Conservation (phyloP, 2,888 invertebrate genomes). For the Phania funesta region DNA sequence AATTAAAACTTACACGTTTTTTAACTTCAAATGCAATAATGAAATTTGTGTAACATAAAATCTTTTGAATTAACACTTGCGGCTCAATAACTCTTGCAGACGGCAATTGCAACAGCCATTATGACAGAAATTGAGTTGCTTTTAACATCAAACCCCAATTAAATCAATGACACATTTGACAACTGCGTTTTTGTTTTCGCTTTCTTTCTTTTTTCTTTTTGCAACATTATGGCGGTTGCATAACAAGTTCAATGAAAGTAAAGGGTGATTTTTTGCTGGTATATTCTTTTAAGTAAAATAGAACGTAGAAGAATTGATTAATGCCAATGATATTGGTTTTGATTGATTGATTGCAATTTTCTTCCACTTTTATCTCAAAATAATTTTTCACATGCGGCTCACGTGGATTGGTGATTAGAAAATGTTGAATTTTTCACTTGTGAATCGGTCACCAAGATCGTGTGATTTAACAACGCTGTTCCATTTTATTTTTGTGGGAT, state of each 20-base stretch:
- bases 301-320: no score
- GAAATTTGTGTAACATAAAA: background rate
- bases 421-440: no score
- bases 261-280: no score
- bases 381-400: no score
- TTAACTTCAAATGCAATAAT: constrained; percentile 53
- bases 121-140: constrained; percentile 19
- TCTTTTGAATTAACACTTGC: background rate
- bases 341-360: no score
- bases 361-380: no score
- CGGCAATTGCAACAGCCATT: constrained; percentile 51
- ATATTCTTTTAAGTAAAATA: no score
- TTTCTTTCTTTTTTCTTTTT: background rate
- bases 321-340: no score
- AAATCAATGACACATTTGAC: constrained; percentile 46
- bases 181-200: constrained; percentile 27
- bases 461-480: no score
- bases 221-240: constrained; percentile 62
- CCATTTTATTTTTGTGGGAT: no score
- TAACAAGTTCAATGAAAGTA: constrained; percentile 60
- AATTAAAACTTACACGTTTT: constrained; percentile 60
- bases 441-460: no score
- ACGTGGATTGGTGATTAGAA: no score
- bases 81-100: background rate
- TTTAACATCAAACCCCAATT: constrained; percentile 47